Conservation (phyloP, 2,113 vertebrate species). For the Corydoras sp. region DNA sequence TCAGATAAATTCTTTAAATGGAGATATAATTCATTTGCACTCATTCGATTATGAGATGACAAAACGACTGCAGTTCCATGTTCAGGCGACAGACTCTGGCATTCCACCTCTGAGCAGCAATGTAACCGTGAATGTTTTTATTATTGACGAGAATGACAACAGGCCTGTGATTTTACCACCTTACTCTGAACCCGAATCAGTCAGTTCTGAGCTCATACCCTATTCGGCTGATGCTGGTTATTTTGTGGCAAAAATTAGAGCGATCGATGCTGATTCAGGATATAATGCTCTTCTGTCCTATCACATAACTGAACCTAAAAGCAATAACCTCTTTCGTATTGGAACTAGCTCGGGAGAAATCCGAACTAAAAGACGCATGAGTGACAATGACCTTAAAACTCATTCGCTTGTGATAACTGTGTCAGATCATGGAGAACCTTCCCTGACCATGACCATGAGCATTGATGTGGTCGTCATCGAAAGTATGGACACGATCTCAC, state of each 20-base stretch:
- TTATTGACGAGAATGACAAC: slow-evolving; percentile 67
- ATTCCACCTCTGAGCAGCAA: slow-evolving; percentile 35
- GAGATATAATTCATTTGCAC: slow-evolving; percentile 49
- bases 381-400: slow-evolving; percentile 62
- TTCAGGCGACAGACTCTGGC: slow-evolving; percentile 28
- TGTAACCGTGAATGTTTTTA: slow-evolving; percentile 27
- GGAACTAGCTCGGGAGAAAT: slow-evolving; percentile 45
- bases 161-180: slow-evolving; percentile 57
- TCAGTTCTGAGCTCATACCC: slow-evolving; percentile 62
- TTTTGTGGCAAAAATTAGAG: slow-evolving; percentile 47
- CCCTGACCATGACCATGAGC: slow-evolving; percentile 61
- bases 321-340: slow-evolving; percentile 19
- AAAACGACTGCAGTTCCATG: slow-evolving; percentile 22
- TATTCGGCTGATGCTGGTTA: slow-evolving; percentile 65
- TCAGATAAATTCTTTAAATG: slow-evolving; percentile 54
- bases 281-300: neutral
- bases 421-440: slow-evolving; percentile 63
- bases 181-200: slow-evolving; percentile 56
- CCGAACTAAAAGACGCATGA: slow-evolving; percentile 51
- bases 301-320: neutral
- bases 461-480: slow-evolving; percentile 62
- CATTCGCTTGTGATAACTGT: slow-evolving; percentile 66
- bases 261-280: slow-evolving; percentile 35
- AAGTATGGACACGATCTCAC: neutral
- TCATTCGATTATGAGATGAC: slow-evolving; percentile 52